Conservation (phyloP, 2,113 vertebrate species). For the Anseranas semipalmata region DNA sequence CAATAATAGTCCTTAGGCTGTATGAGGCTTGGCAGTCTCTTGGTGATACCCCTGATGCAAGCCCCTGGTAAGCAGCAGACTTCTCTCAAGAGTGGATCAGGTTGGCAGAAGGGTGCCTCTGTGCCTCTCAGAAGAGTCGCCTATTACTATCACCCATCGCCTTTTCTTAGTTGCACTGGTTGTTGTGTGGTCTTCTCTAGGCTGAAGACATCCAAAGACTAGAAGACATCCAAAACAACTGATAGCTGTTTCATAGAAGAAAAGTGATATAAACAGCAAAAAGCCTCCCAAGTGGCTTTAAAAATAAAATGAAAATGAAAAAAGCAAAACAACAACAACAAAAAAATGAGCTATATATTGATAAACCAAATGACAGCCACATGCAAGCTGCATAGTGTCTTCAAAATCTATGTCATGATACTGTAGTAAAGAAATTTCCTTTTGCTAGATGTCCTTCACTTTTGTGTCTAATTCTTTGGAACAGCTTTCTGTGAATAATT, state of each 20-base stretch:
- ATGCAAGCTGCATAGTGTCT: neutral
- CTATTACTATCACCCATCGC: too few species aligned
- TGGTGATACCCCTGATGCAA: too few species aligned
- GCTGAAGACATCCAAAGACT: too few species aligned
- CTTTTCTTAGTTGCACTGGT: too few species aligned
- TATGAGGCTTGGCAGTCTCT: too few species aligned
- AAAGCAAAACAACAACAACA: too few species aligned
- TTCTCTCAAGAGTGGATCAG: too few species aligned
- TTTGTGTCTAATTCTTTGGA: neutral
- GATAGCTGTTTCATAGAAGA: neutral
- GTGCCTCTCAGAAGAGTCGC: too few species aligned
- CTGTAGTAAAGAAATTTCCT: neutral
- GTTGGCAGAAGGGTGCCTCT: too few species aligned
- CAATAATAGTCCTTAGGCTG: too few species aligned
- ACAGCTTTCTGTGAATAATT: neutral
- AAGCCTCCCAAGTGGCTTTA: neutral
- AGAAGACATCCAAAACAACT: neutral
- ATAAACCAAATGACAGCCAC: neutral
- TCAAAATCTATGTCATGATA: neutral
- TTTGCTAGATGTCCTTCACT: neutral
- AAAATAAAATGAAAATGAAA: neutral
- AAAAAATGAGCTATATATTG: neutral
- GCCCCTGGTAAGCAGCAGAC: too few species aligned
- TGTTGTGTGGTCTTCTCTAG: too few species aligned
- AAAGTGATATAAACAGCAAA: neutral